A percentile compares a stretch with the other conserved stretches of the same genome.
These are phyloP conservation scores for Xenus cinereus DNA, from an alignment of 2,113 vertebrate genomes.

Conservation along the genomic window DNA sequence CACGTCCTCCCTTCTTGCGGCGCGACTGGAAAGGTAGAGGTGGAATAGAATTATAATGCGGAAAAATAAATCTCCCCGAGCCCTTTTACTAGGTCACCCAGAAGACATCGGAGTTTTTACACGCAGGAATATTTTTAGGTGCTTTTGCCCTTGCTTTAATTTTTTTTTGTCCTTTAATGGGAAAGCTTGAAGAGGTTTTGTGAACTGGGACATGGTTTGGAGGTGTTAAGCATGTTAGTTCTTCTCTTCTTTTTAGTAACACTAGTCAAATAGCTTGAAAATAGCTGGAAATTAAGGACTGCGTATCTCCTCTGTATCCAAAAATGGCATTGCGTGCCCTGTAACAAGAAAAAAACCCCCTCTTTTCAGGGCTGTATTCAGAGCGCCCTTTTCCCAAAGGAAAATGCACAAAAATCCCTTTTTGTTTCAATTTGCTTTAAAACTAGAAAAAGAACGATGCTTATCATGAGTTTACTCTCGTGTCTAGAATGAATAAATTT, in stretches of 20 bases:
- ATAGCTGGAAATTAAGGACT: background rate
- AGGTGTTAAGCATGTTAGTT: background rate
- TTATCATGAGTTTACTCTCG: background rate
- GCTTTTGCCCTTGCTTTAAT: background rate
- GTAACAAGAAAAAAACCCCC: rapidly evolving
- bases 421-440: background rate
- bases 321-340: background rate
- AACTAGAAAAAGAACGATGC: background rate
- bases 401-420: background rate
- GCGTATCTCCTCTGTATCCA: background rate
- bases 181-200: background rate
- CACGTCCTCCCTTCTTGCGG: rapidly evolving
- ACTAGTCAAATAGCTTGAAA: background rate
- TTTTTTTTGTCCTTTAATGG: background rate
- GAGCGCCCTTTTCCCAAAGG: background rate
- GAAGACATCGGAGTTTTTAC: background rate
- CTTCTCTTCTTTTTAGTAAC: background rate
- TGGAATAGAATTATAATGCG: background rate
- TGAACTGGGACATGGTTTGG: background rate
- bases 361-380: background rate
- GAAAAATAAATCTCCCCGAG: background rate
- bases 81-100: background rate
- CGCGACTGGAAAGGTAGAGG: background rate
- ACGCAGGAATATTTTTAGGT: slow-evolving; percentile 23
- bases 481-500: background rate